phyloP scores from a whole-genome alignment of 2,113 vertebrate species.

The Semicossyphus pulcher region DNA sequence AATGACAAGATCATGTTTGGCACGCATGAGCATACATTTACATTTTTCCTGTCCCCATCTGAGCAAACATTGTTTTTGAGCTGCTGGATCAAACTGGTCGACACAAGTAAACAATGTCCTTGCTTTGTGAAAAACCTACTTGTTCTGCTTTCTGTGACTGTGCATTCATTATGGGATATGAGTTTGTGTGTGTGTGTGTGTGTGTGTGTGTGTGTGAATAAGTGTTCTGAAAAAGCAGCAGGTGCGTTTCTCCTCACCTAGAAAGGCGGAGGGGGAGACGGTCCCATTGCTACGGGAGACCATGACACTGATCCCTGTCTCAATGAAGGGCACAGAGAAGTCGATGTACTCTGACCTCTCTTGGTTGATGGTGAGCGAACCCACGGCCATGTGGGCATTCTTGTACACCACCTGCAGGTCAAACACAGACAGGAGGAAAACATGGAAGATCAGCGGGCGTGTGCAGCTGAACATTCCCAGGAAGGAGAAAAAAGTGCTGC shows the following conservation, averaged over 20 bases:
- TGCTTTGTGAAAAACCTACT: not conserved
- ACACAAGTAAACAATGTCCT: not conserved
- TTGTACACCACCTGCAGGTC: constrained; percentile 92
- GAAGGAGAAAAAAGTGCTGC: not conserved
- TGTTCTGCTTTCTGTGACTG: too few relatives aligned
- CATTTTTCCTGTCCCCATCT: too few relatives aligned
- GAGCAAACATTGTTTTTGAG: too few relatives aligned
- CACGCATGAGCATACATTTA: too few relatives aligned
- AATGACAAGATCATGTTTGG: too few relatives aligned
- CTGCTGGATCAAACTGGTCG: too few relatives aligned
- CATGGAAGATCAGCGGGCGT: constrained; percentile 14
- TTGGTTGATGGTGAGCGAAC: constrained; percentile 97
- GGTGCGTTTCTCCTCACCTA: constrained; percentile 84
- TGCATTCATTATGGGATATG: too few relatives aligned
- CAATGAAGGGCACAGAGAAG: constrained; percentile 99
- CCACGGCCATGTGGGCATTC: constrained; percentile 98
- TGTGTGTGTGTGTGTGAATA: not conserved
- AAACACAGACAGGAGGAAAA: constrained; percentile 17
- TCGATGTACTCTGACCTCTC: constrained; percentile 98
- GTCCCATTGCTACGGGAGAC: constrained; percentile 99
- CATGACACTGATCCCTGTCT: constrained; percentile 99
- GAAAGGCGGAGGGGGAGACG: constrained; percentile 97
- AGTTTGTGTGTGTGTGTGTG: not conserved
- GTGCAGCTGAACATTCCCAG: not conserved
- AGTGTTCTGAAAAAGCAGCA: constrained; percentile 13